Base-by-base conservation (phyloP, 2,888 invertebrate species). In the Gasteruption jaculator region DNA sequence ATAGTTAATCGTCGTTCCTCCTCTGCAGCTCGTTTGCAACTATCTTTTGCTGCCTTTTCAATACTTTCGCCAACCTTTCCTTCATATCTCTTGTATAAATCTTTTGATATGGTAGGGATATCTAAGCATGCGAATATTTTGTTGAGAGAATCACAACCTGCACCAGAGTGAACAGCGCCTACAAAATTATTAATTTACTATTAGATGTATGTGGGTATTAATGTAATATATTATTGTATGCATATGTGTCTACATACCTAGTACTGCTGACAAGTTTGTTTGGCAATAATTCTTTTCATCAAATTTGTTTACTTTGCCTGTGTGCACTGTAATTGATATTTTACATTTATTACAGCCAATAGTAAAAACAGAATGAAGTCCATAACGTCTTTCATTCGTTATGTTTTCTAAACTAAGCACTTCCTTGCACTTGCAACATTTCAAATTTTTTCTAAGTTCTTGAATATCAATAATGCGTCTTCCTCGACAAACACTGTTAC, bases 71-170 rank as follows among this genome's bases (percentile, higher is more conserved):
- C 46, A 30, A 39, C 31, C 38, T 46, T 37, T 35, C 46, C 18
- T 27, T 49, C 46, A 25, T 47, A 49, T 45, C 32, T 33, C 32
- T 43, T 31, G 20, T 20, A 46, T 35, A 35, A 24, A 25, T 29
- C 20, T 10, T 22, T 4, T 6, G 22, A 20, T 4, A 45, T 41
- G 7, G 26, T 4, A 12, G 45, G 43, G 11, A 48, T 45, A 25
- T 48, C 38, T 10, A 32, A 12, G 38, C 43, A 48, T 20, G 36
- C 42, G 18, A 48, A 25, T 11, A 48, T 6, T 46, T 43, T 46
- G 30, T 40, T 45, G 12, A 41, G n/a, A n/a, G n/a, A n/a, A n/a
- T n/a, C n/a, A 14, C 32, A 25, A 12, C 26, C 39, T 7, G 25
- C 26, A 10, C 3, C 35, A n/a, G 35, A 21, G 12, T 35, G 35